Conservation (phyloP, 2,888 invertebrate species). For the Phalera bucephala region DNA sequence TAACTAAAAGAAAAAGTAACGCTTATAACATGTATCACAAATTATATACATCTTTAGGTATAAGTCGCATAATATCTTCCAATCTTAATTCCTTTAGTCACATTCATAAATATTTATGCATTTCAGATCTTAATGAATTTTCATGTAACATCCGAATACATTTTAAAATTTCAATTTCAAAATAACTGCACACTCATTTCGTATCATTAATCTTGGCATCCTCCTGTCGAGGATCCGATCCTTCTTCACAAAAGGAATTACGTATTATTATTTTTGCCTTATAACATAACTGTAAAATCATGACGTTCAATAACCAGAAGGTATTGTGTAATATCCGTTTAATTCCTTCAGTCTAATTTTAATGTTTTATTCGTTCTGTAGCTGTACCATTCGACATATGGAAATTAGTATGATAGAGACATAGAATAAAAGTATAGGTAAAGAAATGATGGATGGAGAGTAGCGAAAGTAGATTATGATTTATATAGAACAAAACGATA, state of each 20-base stretch:
- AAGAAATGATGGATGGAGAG: no score
- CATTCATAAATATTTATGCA: background rate
- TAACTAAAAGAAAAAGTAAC: no score
- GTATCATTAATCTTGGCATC: conserved; percentile 32
- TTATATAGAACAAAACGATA: no score
- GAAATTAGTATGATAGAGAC: no score
- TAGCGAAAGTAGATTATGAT: no score
- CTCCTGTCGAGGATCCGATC: conserved; percentile 27
- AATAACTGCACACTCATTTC: conserved; percentile 32
- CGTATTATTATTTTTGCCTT: conserved; percentile 23
- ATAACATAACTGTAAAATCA: conserved; percentile 31
- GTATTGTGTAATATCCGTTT: background rate
- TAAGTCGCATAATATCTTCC: no score
- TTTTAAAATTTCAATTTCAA: conserved; percentile 22
- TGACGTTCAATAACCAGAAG: conserved; percentile 4
- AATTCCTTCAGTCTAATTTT: background rate
- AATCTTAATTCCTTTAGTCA: no score
- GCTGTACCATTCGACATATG: no score
- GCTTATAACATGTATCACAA: no score
- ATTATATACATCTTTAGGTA: no score
- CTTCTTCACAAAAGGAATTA: conserved; percentile 34
- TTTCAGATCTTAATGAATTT: conserved; percentile 10
- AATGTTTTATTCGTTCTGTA: no score
- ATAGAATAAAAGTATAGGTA: no score
- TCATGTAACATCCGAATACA: conserved; percentile 19